Base-by-base conservation (phyloP, 2,113 vertebrate genomes). In the Pollachius pollachius region DNA sequence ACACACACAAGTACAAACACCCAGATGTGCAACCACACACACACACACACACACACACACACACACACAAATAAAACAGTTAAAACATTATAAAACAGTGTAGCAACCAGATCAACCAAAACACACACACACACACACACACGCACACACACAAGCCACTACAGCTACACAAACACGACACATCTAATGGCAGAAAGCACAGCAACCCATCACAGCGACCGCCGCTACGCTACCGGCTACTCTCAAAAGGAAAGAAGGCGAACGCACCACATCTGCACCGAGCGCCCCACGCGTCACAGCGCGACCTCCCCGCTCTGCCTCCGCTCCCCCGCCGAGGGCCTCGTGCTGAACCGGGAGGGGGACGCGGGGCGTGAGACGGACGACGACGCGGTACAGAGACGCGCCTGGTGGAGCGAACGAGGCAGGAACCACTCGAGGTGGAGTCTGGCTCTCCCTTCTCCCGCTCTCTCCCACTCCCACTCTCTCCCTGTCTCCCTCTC, bases 301-400 rank as follows among this genome's bases (percentile, higher is more conserved):
- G 66, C 71, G 63, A 48, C 73, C 65, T 73, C 5, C 30, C 80
- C 76, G 71, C 81, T 81, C 80, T 72, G 73, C 67, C 80, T 83
- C 37, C 23, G 23, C 23, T 23, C 23, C 23, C 23, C 23, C 23
- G 23, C 3, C 23, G 1, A 41, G 37, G 11, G 37, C 6, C 37
- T 41, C 37, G 82, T 78, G 77, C 71, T 34, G 65, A 77, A 79
- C 65, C 77, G 58, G 78, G 84, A 82, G 82, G 82, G 15, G 16
- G 13, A 2, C 13, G 17, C 85, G 81, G 69, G 72, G 84, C 85
- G 83, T 87, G 84, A 83, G 87, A 88, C 82, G 84, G 86, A 86
- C 78, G 84, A 86, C 78, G 83, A 79, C 64, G 79, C 74, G 81
- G 82, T 69, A 79, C 73, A 78, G 79, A 64, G 79, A 64, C 69